These are phyloP conservation scores for Pocillopora grandis DNA, from an alignment of 92 coral and sea anemone genomes.

Conservation along the genomic window DNA sequence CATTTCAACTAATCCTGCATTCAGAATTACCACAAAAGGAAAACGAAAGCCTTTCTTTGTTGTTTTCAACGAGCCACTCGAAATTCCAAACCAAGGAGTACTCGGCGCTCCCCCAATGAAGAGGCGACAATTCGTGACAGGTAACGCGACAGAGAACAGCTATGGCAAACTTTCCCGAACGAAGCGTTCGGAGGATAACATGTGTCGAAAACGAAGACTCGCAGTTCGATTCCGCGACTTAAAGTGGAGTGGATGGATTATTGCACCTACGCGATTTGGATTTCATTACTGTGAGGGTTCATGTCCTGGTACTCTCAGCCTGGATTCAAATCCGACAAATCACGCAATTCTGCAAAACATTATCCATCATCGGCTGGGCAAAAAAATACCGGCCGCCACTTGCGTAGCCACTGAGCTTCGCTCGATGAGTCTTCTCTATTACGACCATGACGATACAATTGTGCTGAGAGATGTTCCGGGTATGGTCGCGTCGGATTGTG, in stretches of 20 bases:
- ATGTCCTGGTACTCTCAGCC: conserved; percentile 48
- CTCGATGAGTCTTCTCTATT: conserved; percentile 49
- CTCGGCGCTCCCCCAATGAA: not conserved
- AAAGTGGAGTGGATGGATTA: conserved; percentile 44
- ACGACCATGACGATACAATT: conserved; percentile 36
- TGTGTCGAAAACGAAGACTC: conserved; percentile 35
- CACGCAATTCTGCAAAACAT: conserved; percentile 60
- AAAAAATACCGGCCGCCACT: conserved; percentile 44
- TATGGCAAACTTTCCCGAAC: conserved; percentile 8
- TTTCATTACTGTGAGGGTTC: conserved; percentile 49
- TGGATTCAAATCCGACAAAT: conserved; percentile 50
- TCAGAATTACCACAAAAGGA: conserved; percentile 27
- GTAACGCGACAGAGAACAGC: not conserved
- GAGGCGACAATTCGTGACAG: not conserved
- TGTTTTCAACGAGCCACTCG: conserved; percentile 19
- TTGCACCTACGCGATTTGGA: conserved; percentile 60
- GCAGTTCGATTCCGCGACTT: conserved; percentile 48
- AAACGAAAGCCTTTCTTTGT: conserved; percentile 44
- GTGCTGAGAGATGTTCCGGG: conserved; percentile 53
- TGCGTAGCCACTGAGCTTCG: conserved; percentile 61
- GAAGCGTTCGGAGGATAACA: conserved; percentile 24
- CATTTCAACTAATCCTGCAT: conserved; percentile 8
- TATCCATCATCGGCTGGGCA: conserved; percentile 38
- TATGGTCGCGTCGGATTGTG: conserved; percentile 61
- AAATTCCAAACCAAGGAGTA: not conserved